Evolutionary conservation across 2,888 invertebrate genomes (phyloP).

Genomic region (Tolmerus cingulatus): DNA sequence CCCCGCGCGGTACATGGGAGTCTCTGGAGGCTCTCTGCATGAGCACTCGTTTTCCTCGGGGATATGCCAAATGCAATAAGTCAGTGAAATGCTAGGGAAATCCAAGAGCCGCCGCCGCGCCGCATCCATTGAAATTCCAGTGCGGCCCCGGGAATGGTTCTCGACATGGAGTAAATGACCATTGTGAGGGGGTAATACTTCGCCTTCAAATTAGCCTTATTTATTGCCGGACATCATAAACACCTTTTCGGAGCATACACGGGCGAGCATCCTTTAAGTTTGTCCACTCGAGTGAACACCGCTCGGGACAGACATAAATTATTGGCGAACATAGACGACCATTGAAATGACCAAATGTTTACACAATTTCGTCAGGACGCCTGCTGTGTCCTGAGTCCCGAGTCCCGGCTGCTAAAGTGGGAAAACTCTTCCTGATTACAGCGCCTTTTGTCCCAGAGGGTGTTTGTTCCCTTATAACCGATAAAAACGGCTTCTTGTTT

Average conservation of each 20-base stretch:
- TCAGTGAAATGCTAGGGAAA: slow-evolving; percentile 5
- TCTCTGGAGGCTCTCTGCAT: not conserved
- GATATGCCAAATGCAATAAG: slow-evolving; percentile 34
- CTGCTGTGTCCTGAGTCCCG: not conserved
- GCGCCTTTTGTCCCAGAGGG: slow-evolving; percentile 2
- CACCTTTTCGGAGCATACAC: slow-evolving; percentile 44
- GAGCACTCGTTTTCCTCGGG: slow-evolving; percentile 26
- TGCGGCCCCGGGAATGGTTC: not conserved
- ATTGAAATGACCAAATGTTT: slow-evolving; percentile 49
- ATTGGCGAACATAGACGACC: slow-evolving; percentile 45
- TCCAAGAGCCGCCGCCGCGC: not conserved
- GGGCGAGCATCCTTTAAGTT: slow-evolving; percentile 40
- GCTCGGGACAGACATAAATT: slow-evolving; percentile 45
- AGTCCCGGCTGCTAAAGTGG: not conserved
- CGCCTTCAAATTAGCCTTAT: slow-evolving; percentile 46
- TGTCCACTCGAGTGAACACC: slow-evolving; percentile 44
- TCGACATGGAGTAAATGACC: slow-evolving; percentile 31
- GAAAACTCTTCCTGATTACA: slow-evolving; percentile 7
- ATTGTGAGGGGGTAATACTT: slow-evolving; percentile 39
- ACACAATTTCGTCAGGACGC: slow-evolving; percentile 45
- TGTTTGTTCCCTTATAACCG: not conserved
- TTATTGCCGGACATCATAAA: slow-evolving; percentile 47
- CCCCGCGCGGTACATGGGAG: not conserved
- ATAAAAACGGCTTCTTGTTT: not conserved
- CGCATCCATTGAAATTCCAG: slow-evolving; percentile 21